Conservation (phyloP, 2,888 invertebrate species). For the Schizaphis graminum region DNA sequence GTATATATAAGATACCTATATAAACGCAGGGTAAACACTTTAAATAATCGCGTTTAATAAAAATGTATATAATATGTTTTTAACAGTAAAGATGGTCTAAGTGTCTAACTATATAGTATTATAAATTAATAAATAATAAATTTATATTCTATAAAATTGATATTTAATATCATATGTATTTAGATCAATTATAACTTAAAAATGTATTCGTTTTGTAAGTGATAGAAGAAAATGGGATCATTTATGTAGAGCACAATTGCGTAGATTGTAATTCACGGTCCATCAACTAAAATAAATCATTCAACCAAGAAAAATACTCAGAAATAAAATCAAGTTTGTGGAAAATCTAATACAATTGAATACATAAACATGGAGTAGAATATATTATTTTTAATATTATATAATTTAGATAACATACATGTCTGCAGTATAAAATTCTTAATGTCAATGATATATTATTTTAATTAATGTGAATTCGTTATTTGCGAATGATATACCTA, state of each 20-base stretch:
- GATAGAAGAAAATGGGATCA: slow-evolving; percentile 28
- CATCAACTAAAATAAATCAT: slow-evolving; percentile 29
- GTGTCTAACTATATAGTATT: neutral
- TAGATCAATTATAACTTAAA: slow-evolving; percentile 8
- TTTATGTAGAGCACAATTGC: slow-evolving; percentile 27
- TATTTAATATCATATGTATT: neutral
- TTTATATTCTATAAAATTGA: neutral
- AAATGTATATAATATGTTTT: neutral
- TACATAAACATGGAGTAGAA: neutral
- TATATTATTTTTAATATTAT: neutral
- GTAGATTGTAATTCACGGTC: slow-evolving; percentile 24
- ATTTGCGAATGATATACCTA: neutral
- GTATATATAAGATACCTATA: neutral
- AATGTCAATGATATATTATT: neutral
- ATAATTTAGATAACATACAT: neutral
- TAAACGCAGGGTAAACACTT: neutral
- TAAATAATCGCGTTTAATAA: neutral
- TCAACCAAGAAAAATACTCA: slow-evolving; percentile 33
- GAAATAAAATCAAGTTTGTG: slow-evolving; percentile 34
- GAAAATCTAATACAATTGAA: slow-evolving; percentile 30
- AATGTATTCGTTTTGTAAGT: slow-evolving; percentile 1
- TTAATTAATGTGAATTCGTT: neutral
- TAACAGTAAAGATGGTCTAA: neutral
- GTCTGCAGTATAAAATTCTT: neutral
- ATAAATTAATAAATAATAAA: neutral